Conservation (phyloP, 2,797 vertebrate genomes). For the Meda fulgida region DNA sequence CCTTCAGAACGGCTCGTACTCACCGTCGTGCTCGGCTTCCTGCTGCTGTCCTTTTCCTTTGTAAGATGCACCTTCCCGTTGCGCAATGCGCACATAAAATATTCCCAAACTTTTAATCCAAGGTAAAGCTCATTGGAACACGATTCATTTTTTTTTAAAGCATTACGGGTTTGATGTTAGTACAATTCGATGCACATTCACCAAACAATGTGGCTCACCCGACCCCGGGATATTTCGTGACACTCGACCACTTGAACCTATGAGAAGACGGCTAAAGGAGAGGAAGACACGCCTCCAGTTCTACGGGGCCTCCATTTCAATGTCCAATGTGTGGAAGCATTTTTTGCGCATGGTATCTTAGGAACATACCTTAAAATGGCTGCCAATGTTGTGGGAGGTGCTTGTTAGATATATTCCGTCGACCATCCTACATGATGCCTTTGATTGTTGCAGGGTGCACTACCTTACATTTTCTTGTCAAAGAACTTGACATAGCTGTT, state of each 20-base stretch:
- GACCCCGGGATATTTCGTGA: constrained; percentile 58
- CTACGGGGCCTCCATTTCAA: constrained; percentile 64
- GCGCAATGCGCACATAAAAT: not conserved
- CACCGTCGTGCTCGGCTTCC: constrained; percentile 49
- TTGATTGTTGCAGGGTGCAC: constrained; percentile 28
- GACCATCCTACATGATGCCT: not conserved
- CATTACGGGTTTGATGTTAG: not conserved
- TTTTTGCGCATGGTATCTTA: constrained; percentile 60
- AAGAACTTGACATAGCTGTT: not conserved
- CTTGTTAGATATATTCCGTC: constrained; percentile 3
- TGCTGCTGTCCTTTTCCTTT: constrained; percentile 30
- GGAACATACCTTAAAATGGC: constrained; percentile 59
- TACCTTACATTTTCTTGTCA: not conserved
- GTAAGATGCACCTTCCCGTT: constrained; percentile 3
- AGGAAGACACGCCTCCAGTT: constrained; percentile 57
- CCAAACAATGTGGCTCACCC: constrained; percentile 64
- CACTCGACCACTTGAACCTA: constrained; percentile 55
- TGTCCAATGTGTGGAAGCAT: constrained; percentile 52
- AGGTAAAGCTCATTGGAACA: not conserved
- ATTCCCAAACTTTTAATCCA: not conserved
- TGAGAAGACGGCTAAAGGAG: constrained; percentile 31
- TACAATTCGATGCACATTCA: constrained; percentile 47
- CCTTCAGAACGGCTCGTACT: constrained; percentile 31
- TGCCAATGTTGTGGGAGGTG: constrained; percentile 45
- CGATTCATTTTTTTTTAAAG: not conserved